Evolutionary conservation across 2,888 invertebrate species (phyloP), one percentile per base, ranked within the genome.

Genomic region (Mythimna pallens): DNA sequence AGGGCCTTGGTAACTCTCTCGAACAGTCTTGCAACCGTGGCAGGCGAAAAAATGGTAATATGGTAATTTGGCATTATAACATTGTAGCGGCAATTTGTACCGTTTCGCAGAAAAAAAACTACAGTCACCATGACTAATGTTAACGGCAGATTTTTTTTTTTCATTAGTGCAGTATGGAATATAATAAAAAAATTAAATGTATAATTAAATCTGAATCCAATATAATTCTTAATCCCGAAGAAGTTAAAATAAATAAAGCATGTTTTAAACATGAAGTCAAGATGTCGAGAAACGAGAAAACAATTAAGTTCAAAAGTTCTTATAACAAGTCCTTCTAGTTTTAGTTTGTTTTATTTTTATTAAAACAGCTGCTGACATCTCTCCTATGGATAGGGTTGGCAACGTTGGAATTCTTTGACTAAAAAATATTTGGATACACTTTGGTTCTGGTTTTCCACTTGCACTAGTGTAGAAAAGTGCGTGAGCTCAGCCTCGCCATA

Each of bases 341-440:
- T 43, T 59, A 59, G 82, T 77, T 80, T 22, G 34, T 64, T 66
- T 81, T 69, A 59, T 79, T 70, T 70, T 80, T 59, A 75, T 71
- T 71, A 63, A 70, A 75, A 63, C 80, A 75, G 59, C 70, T 66
- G 83, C n/a, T 66, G 63, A 69, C n/a, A 64, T 63, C 52, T 69
- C 30, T 22, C 30, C 61, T 50, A 34, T 47, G 43, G 17, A 22
- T 64, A 81, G 83, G 81, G 81, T 54, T 83, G 69, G 7, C 64
- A 43, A 55, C n/a, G 12, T 2, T 30, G 4, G 4, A 40, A 22
- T 40, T 40, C 2, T 12, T 55, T 36, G 0, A 34, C 22, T 2
- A 7, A 12, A n/a, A 36, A 10, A 30, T 8, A 3, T 5, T 55
- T n/a, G 5, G 5, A 34, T 34, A 34, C 6, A 34, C 8, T 36